Conservation (phyloP, 35 echinoderm and acorn worm species). For the Antedon bifida region DNA sequence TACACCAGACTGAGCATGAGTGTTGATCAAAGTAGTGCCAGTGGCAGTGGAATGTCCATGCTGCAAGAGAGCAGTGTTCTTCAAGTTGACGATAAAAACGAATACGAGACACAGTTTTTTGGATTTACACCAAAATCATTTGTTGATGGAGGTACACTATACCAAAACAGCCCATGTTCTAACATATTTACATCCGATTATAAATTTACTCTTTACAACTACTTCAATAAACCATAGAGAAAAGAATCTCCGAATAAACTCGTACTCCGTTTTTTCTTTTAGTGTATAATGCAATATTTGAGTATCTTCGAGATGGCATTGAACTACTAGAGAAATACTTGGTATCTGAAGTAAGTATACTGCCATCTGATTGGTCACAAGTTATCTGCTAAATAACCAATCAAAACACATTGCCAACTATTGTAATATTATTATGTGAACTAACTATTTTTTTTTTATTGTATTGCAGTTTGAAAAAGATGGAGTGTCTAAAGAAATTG, state of each 20-base stretch:
- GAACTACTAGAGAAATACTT: slow-evolving; percentile 61
- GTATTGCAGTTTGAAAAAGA: slow-evolving; percentile 19
- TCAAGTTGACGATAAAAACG: slow-evolving; percentile 23
- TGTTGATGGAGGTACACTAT: slow-evolving; percentile 66
- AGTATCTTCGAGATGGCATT: slow-evolving; percentile 70
- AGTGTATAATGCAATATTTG: slow-evolving; percentile 90
- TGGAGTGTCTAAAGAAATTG: slow-evolving; percentile 27
- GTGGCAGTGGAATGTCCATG: neutral
- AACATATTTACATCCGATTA: no score
- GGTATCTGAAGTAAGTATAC: slow-evolving; percentile 45
- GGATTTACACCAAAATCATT: slow-evolving; percentile 97
- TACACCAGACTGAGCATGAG: no score
- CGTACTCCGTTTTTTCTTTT: slow-evolving; percentile 5
- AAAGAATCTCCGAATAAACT: no score
- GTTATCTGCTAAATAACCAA: no score
- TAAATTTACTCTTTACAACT: no score
- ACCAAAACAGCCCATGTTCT: no score
- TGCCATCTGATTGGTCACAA: no score
- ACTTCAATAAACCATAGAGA: no score
- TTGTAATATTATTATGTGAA: no score
- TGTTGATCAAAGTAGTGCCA: neutral
- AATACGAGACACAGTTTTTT: slow-evolving; percentile 97
- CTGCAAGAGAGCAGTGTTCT: neutral
- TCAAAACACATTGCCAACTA: no score
- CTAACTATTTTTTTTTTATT: no score